Evolutionary conservation across 2,797 vertebrate genomes (phyloP).

Genomic region (Dallia pectoralis): DNA sequence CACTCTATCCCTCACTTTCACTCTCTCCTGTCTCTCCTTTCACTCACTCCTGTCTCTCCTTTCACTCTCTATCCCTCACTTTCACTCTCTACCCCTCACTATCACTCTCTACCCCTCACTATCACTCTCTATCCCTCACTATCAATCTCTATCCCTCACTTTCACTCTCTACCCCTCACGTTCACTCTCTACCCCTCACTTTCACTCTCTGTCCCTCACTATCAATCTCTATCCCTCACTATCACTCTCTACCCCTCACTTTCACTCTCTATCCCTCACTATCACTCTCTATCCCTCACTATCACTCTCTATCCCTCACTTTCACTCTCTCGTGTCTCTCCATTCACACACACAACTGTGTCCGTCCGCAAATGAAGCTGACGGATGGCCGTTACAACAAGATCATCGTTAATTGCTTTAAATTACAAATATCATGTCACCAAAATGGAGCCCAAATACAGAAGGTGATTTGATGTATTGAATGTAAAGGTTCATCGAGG

Average conservation of each 20-base stretch:
- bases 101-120: no score
- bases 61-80: constrained; percentile 12
- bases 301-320: constrained; percentile 12
- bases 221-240: no score
- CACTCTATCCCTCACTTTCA: constrained; percentile 34
- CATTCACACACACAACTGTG: constrained; percentile 12
- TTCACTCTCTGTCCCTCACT: constrained; percentile 12
- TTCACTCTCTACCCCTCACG: constrained; percentile 12
- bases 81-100: no score
- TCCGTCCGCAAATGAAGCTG: constrained; percentile 11
- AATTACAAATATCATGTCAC: background rate
- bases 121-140: constrained; percentile 12
- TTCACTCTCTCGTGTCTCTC: constrained; percentile 20
- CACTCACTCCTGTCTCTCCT: no score
- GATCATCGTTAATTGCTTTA: background rate
- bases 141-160: constrained; percentile 34
- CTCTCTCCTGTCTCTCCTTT: constrained; percentile 8
- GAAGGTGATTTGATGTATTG: background rate
- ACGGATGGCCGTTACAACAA: constrained; percentile 49
- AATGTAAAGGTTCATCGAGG: background rate
- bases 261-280: constrained; percentile 12
- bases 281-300: constrained; percentile 34
- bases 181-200: constrained; percentile 34
- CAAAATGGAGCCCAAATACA: background rate
- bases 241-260: no score